Conservation (phyloP, 2,797 vertebrate genomes). For the Gila robusta region DNA sequence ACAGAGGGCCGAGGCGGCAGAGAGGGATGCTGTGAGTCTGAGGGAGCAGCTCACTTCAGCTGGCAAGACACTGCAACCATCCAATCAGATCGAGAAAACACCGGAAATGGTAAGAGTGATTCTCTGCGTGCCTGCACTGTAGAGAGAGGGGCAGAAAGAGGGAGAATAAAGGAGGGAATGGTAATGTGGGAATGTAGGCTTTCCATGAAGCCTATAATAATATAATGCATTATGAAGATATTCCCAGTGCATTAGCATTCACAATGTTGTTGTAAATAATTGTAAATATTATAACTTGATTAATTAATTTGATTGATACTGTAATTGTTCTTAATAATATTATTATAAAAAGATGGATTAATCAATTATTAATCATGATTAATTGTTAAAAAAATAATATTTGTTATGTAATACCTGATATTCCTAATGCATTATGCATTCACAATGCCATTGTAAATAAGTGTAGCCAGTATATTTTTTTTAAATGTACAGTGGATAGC, state of each 20-base stretch:
- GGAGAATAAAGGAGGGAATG: neutral
- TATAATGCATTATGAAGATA: neutral
- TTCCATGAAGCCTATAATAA: neutral
- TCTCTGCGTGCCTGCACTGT: neutral
- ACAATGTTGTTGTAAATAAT: neutral
- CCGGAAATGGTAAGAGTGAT: conserved; percentile 83
- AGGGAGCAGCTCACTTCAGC: conserved; percentile 87
- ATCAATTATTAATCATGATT: neutral
- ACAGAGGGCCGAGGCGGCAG: conserved; percentile 88
- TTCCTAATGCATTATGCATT: neutral
- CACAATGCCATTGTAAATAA: neutral
- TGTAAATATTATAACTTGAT: neutral
- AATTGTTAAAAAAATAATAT: neutral
- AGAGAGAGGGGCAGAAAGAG: neutral
- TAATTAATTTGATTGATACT: neutral
- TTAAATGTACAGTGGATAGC: too few species aligned
- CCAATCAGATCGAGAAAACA: conserved; percentile 86
- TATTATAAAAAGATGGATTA: neutral
- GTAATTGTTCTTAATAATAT: neutral
- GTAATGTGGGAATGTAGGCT: neutral
- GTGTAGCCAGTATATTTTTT: neutral
- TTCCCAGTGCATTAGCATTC: neutral
- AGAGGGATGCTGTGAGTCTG: conserved; percentile 87
- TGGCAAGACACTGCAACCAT: conserved; percentile 86
- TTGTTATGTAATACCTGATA: neutral